Base-by-base conservation (phyloP, 2,797 vertebrate genomes). In the Notolabrus celidotus region DNA sequence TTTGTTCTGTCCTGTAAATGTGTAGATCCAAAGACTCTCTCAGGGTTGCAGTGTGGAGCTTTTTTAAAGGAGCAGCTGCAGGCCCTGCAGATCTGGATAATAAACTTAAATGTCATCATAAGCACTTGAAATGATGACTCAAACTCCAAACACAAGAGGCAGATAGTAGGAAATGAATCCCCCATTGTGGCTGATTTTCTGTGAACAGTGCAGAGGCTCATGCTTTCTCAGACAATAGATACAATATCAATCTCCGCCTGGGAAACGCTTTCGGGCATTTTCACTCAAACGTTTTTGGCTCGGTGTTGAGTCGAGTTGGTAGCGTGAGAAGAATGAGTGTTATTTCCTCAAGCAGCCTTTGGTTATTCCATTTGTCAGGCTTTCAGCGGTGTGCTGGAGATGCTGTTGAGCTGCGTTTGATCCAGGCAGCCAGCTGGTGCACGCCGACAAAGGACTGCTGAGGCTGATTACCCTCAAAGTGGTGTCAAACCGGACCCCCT, bases 401-500 rank as follows among this genome's bases (percentile, higher is more conserved):
- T 45, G 64, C 60, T 52, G 52, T 58, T 63, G 59, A 77, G 62
- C 58, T 64, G 59, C n/a, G 74, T 82, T 82, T 80, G 83, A 84
- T 82, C 63, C 39, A n/a, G 23, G 53, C 65, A 74, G 70, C 71
- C 67, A 80, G 74, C 77, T 80, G 78, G 52, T 76, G 54, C 70
- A 69, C 43, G 19, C 51, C 39, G 60, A 72, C 59, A 62, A 74
- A 64, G 64, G 12, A 57, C 62, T 72, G 74, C 31, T 80, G 55
- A 49, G 76, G 74, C 66, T 72, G 68, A 83, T 86, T 82, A 88
- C 60, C 53, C 74, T 79, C 63, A 82, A 64, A 69, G 68, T 53
- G 46, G 54, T 5, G 33, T 64, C 51, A n/a, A 66, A 54, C 34
- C 14, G 58, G 59, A 76, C 36, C 25, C 43, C 70, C 53, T 59